phyloP scores from a whole-genome alignment of 2,797 vertebrate species.

The Staurois parvus region DNA sequence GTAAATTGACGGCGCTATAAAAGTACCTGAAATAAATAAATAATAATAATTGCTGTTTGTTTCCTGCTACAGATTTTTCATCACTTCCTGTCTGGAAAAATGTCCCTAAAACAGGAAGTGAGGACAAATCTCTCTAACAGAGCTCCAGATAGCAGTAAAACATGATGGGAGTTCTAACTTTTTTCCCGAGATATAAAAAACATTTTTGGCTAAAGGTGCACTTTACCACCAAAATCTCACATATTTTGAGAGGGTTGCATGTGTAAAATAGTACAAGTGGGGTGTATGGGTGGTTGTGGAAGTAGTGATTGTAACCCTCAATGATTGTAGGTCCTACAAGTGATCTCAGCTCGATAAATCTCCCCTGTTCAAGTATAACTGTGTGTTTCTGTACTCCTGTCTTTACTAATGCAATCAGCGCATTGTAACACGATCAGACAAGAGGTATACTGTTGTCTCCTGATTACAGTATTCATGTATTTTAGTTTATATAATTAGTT shows the following conservation, averaged over 20 bases:
- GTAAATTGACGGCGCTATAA: too few relatives aligned
- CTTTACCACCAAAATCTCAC: too few relatives aligned
- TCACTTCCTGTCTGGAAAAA: too few relatives aligned
- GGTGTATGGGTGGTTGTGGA: background rate
- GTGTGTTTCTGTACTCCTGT: background rate
- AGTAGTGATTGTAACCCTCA: background rate
- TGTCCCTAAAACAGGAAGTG: too few relatives aligned
- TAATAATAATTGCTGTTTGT: too few relatives aligned
- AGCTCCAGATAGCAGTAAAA: too few relatives aligned
- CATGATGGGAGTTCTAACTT: too few relatives aligned
- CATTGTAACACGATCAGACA: constrained; percentile 24
- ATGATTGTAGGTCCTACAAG: background rate
- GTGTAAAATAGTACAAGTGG: background rate
- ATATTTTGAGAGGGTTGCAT: background rate
- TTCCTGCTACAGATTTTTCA: too few relatives aligned
- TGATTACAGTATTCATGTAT: constrained; percentile 40
- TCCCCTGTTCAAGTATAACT: background rate
- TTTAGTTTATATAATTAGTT: constrained; percentile 33
- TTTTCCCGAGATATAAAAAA: too few relatives aligned
- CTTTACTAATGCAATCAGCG: constrained; percentile 33
- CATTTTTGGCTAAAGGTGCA: too few relatives aligned
- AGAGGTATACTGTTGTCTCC: background rate
- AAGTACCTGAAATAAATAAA: too few relatives aligned
- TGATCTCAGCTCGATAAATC: background rate
- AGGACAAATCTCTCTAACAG: too few relatives aligned